These are phyloP conservation scores for Pharmacophagus antenor DNA, from an alignment of 2,888 invertebrate genomes.

Conservation along the genomic window DNA sequence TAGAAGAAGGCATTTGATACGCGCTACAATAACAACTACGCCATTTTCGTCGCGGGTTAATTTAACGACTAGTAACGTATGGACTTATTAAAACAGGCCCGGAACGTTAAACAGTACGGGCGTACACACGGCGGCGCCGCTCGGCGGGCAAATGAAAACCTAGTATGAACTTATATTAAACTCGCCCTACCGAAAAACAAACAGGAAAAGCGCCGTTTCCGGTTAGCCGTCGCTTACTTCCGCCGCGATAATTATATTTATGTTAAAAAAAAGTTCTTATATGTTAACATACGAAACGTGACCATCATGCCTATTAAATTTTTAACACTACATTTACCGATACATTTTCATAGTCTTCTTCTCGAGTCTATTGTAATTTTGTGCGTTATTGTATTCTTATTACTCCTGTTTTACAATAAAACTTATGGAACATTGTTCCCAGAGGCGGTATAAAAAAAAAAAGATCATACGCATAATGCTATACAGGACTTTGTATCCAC, in stretches of 20 bases:
- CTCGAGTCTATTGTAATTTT: no score
- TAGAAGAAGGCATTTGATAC: no score
- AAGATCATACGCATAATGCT: no score
- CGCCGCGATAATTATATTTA: not conserved
- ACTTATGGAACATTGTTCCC: no score
- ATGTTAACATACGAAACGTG: not conserved
- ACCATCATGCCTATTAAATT: no score
- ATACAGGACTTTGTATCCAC: no score
- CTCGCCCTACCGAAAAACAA: constrained; percentile 4
- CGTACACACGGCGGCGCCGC: constrained; percentile 6
- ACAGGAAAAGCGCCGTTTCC: constrained; percentile 7
- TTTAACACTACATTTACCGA: no score
- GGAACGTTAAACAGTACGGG: constrained; percentile 3
- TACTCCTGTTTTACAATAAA: no score
- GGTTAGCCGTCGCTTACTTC: not conserved
- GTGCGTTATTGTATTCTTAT: no score
- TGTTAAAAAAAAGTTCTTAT: not conserved
- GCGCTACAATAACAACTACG: not conserved
- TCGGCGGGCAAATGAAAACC: constrained; percentile 18
- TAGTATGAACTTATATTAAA: constrained; percentile 16
- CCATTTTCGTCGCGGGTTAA: not conserved
- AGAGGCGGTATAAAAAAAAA: no score
- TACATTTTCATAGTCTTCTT: no score
- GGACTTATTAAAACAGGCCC: not conserved
- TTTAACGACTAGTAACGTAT: not conserved